Evolutionary conservation across 2,113 vertebrate species (phyloP), one percentile per base, ranked within the genome.

Genomic region (Malaclemys terrapin): DNA sequence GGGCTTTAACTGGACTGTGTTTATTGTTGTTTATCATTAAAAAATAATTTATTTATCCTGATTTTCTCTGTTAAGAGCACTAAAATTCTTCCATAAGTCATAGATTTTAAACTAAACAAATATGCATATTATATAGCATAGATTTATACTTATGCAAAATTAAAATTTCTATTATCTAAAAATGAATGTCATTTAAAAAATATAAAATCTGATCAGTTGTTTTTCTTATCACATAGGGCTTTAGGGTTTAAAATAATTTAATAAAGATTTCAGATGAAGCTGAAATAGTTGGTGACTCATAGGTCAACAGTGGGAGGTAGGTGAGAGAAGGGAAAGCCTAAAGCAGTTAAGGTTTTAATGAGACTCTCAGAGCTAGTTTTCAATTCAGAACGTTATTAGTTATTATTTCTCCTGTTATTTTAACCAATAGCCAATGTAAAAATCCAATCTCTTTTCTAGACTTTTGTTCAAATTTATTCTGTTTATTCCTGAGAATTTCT

Each of bases 281-380:
- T 98, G 95, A 98, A 99, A 98, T 97, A 98, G 98, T 98, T 98
- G 98, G 98, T 99, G 99, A 99, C 98, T 99, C 99, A 99, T 99
- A 99, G 99, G 99, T 99, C 99, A 99, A 98, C 97, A 96, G 99
- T 99, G 98, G 99, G 99, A 98, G 99, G 99, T 98, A 99, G 99
- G 99, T 99, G 98, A 99, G 97, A 98, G 98, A 99, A 98, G 97
- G 97, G 98, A 98, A 98, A 98, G 98, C 98, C 99, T 98, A 95
- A 91, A 98, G 99, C 98, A 96, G 97, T 98, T 98, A 98, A 98
- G 96, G 97, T 97, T 98, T 98, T 99, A 99, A 99, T 99, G 98
- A 99, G 98, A 98, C 97, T 97, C 96, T 97, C 80, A 90, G 91
- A 98, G 97, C 97, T 98, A 97, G 96, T 98, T 98, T 98, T 96